These are phyloP conservation scores for Hydriomena furcata DNA, from an alignment of 2,888 invertebrate genomes.

Conservation along the genomic window DNA sequence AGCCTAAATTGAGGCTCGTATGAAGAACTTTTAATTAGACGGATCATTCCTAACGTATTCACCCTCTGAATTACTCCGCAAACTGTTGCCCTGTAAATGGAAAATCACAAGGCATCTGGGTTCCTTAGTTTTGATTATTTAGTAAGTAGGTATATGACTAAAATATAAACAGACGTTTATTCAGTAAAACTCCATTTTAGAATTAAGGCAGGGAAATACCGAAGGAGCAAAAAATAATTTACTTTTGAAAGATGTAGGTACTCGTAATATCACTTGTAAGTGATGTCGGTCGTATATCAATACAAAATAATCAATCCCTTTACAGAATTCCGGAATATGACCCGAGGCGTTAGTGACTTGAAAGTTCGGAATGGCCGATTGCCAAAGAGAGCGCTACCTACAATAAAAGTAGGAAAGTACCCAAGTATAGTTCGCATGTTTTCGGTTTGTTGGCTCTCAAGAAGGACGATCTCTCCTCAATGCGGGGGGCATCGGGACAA, in stretches of 20 bases:
- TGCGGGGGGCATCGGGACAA: constrained; percentile 32
- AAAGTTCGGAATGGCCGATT: constrained; percentile 42
- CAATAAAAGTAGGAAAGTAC: constrained; percentile 15
- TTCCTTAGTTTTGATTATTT: constrained; percentile 2
- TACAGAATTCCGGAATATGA: constrained; percentile 16
- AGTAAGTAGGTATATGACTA: background rate
- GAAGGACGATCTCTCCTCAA: constrained; percentile 34
- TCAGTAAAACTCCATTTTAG: no score
- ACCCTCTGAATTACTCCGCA: constrained; percentile 22
- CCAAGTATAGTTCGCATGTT: constrained; percentile 33
- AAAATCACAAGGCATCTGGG: constrained; percentile 2
- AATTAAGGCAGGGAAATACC: no score
- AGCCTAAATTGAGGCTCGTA: constrained; percentile 20
- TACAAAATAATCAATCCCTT: constrained; percentile 36
- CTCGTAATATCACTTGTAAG: constrained; percentile 3
- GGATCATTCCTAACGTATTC: constrained; percentile 20
- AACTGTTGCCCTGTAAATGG: constrained; percentile 22
- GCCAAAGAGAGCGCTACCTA: constrained; percentile 41
- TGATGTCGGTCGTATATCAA: constrained; percentile 4
- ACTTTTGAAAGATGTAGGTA: no score
- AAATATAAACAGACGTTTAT: no score
- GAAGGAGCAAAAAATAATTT: no score
- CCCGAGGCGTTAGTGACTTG: constrained; percentile 36
- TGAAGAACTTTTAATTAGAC: constrained; percentile 29
- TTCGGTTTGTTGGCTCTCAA: constrained; percentile 42